Percentiles rank a stretch among this genome's conserved stretches.
phyloP scores from a whole-genome alignment of 2,797 vertebrate genomes.

The Centropyge bicolor region DNA sequence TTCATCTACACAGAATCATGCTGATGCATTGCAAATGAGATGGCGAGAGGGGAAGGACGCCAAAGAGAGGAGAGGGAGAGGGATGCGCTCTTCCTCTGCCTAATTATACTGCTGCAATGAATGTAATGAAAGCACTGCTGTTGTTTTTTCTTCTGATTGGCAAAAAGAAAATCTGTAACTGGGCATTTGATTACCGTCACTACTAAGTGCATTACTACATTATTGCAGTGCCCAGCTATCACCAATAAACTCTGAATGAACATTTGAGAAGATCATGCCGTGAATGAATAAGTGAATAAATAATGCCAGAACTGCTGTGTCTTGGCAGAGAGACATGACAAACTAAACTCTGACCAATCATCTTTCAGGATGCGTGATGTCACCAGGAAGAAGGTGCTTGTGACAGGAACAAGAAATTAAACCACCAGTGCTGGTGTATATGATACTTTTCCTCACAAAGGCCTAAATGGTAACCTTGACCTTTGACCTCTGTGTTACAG shows the following conservation, averaged over 20 bases:
- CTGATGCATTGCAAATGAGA: constrained; percentile 70
- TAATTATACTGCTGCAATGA: constrained; percentile 62
- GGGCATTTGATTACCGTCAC: constrained; percentile 45
- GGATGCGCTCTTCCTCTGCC: constrained; percentile 37
- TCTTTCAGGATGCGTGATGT: too few species aligned
- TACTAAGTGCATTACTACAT: constrained; percentile 17
- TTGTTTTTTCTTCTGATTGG: constrained; percentile 29
- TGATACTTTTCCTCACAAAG: too few species aligned
- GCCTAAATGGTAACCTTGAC: too few species aligned
- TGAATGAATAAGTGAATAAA: constrained; percentile 7
- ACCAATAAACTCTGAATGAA: constrained; percentile 11
- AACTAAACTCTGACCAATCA: too few species aligned
- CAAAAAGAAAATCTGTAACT: constrained; percentile 31
- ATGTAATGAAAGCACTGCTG: constrained; percentile 52
- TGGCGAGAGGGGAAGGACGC: constrained; percentile 39
- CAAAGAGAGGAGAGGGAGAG: constrained; percentile 35
- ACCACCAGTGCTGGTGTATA: too few species aligned
- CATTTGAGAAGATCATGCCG: neutral
- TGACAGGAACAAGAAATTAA: too few species aligned
- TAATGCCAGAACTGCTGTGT: too few species aligned
- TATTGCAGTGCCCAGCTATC: constrained; percentile 21
- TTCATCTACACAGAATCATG: constrained; percentile 58
- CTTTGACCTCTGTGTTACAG: too few species aligned
- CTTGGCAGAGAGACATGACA: too few species aligned
- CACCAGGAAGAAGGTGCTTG: too few species aligned